Evolutionary conservation across 2,888 invertebrate species (phyloP).

Genomic region (Cheilosia scutellata): DNA sequence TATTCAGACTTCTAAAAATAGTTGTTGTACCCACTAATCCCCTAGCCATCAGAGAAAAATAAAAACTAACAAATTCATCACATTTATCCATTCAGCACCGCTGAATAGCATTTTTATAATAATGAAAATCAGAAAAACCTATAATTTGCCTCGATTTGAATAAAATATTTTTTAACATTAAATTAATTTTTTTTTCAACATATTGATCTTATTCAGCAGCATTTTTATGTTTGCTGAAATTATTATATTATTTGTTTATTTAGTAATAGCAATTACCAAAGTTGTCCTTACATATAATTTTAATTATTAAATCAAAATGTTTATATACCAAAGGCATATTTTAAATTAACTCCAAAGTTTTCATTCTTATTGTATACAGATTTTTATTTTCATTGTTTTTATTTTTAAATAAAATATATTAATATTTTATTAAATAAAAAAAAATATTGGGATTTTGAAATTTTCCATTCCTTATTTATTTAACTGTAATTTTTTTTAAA

Average conservation of each 20-base stretch:
- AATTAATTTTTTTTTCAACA: slow-evolving; percentile 19
- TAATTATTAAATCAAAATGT: slow-evolving; percentile 69
- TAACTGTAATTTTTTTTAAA: slow-evolving; percentile 48
- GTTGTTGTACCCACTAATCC: too few species aligned
- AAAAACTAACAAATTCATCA: background rate
- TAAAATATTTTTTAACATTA: slow-evolving; percentile 13
- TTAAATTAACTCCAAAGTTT: slow-evolving; percentile 77
- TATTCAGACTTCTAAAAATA: too few species aligned
- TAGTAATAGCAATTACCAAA: slow-evolving; percentile 80
- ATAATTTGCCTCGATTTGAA: slow-evolving; percentile 12
- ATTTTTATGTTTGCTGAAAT: slow-evolving; percentile 20
- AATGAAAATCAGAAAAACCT: background rate
- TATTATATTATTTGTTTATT: slow-evolving; percentile 26
- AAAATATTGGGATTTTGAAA: slow-evolving; percentile 48
- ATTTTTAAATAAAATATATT: slow-evolving; percentile 37
- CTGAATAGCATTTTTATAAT: slow-evolving; percentile 30
- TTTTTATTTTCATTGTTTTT: slow-evolving; percentile 38
- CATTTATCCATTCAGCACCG: background rate
- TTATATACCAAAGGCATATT: slow-evolving; percentile 82
- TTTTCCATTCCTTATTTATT: slow-evolving; percentile 73
- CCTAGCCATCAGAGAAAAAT: background rate
- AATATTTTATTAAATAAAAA: slow-evolving; percentile 24
- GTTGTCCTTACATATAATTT: slow-evolving; percentile 82
- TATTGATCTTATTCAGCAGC: slow-evolving; percentile 35
- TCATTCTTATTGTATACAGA: slow-evolving; percentile 40